These are phyloP conservation scores for Anguilla obscura DNA, from an alignment of 2,797 vertebrate species.

Conservation along the genomic window DNA sequence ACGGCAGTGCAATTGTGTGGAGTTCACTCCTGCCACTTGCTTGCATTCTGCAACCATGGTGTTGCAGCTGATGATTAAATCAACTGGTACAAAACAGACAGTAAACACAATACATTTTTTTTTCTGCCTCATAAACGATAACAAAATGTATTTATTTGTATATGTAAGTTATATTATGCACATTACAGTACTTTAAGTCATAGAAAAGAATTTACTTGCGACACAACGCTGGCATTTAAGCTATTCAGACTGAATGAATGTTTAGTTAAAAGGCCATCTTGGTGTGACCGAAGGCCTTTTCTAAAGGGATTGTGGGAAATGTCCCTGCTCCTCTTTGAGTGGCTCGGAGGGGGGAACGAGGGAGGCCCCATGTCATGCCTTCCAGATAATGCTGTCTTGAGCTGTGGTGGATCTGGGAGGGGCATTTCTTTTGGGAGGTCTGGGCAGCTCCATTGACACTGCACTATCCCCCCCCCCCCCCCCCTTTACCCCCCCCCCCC, in stretches of 20 bases:
- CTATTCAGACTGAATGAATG: background rate
- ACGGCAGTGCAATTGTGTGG: background rate
- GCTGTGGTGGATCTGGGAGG: constrained; percentile 42
- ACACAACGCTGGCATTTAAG: background rate
- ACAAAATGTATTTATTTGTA: background rate
- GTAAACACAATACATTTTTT: background rate
- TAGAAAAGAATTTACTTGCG: background rate
- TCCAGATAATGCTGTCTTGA: background rate
- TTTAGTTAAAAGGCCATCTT: background rate
- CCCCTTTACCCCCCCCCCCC: constrained; percentile 39
- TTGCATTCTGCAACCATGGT: background rate
- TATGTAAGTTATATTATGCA: background rate
- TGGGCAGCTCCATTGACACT: constrained; percentile 48
- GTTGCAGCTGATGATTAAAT: background rate
- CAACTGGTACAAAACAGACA: background rate
- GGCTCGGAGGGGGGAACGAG: background rate
- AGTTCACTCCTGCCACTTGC: background rate
- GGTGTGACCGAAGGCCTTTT: background rate
- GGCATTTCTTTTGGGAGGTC: constrained; percentile 48
- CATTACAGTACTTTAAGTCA: background rate
- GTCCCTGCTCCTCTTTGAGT: background rate
- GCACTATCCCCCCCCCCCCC: constrained; percentile 33
- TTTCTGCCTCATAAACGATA: background rate
- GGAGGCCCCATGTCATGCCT: background rate
- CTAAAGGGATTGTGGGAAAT: background rate